Percentiles rank a stretch among this genome's conserved stretches.
These are phyloP conservation scores for Phylloscopus whistleri DNA, from an alignment of 2,113 vertebrate species.

Conservation along the genomic window DNA sequence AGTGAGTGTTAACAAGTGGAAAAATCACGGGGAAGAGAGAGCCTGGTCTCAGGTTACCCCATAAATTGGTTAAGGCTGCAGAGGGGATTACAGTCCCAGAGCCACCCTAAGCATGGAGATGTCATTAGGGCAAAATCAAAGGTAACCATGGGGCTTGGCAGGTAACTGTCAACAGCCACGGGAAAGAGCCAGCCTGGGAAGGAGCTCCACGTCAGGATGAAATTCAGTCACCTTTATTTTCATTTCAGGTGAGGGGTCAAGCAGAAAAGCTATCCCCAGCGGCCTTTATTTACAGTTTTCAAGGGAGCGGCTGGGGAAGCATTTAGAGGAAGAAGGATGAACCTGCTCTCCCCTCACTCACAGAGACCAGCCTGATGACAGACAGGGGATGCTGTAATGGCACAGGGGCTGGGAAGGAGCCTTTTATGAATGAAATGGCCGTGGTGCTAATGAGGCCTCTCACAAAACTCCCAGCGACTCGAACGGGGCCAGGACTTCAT, in stretches of 20 bases:
- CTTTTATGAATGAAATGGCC: conserved; percentile 26
- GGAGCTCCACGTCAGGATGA: conserved; percentile 61
- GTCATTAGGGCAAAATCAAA: conserved; percentile 79
- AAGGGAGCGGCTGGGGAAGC: conserved; percentile 44
- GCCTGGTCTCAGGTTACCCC: conserved; percentile 71
- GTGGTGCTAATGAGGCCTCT: background rate
- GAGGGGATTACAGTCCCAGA: conserved; percentile 70
- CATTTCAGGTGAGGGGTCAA: conserved; percentile 80
- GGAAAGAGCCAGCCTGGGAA: conserved; percentile 58
- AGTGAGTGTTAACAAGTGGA: conserved; percentile 55
- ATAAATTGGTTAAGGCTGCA: conserved; percentile 65
- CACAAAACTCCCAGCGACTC: background rate
- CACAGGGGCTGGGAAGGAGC: background rate
- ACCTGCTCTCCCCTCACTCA: conserved; percentile 4
- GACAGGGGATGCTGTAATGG: conserved; percentile 51
- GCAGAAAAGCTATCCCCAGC: conserved; percentile 66
- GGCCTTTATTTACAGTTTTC: conserved; percentile 79
- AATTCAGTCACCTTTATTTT: conserved; percentile 76
- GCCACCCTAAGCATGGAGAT: conserved; percentile 62
- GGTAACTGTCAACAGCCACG: conserved; percentile 79
- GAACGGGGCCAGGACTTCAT: background rate
- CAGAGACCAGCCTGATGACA: conserved; percentile 61
- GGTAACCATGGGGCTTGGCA: conserved; percentile 71
- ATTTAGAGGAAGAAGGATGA: conserved; percentile 74
- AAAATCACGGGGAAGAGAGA: conserved; percentile 33